Conservation (phyloP, 2,888 invertebrate species). For the Brenthis hecate region DNA sequence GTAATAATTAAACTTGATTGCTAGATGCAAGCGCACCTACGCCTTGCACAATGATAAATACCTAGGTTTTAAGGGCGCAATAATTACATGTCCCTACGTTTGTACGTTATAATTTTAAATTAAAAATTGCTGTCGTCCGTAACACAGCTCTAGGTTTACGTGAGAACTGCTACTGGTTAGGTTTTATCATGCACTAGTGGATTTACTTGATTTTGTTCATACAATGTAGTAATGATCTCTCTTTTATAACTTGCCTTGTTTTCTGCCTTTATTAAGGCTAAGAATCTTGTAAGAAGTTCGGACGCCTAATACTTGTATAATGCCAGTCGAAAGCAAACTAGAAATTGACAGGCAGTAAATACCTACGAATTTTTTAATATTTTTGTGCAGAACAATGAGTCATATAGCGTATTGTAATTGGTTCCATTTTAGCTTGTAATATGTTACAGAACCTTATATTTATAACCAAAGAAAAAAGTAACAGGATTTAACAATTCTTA, state of each 20-base stretch:
- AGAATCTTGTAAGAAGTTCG: too few relatives aligned
- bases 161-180: slow-evolving; percentile 7
- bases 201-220: background rate
- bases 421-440: too few relatives aligned
- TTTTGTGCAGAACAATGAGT: too few relatives aligned
- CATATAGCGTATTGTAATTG: too few relatives aligned
- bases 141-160: slow-evolving; percentile 6
- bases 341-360: too few relatives aligned
- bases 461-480: too few relatives aligned
- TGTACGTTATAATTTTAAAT: slow-evolving; percentile 4
- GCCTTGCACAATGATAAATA: slow-evolving; percentile 21
- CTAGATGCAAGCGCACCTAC: slow-evolving; percentile 10
- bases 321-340: too few relatives aligned
- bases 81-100: slow-evolving; percentile 12
- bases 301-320: too few relatives aligned
- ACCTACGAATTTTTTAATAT: too few relatives aligned
- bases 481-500: background rate
- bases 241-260: background rate
- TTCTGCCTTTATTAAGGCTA: too few relatives aligned
- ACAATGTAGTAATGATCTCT: too few relatives aligned
- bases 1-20: slow-evolving; percentile 26
- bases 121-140: slow-evolving; percentile 2
- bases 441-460: too few relatives aligned
- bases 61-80: slow-evolving; percentile 21
- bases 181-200: background rate